Percentiles rank a stretch among this genome's conserved stretches.
Conservation (phyloP, 2,797 vertebrate species). For the Aldrovandia affinis region DNA sequence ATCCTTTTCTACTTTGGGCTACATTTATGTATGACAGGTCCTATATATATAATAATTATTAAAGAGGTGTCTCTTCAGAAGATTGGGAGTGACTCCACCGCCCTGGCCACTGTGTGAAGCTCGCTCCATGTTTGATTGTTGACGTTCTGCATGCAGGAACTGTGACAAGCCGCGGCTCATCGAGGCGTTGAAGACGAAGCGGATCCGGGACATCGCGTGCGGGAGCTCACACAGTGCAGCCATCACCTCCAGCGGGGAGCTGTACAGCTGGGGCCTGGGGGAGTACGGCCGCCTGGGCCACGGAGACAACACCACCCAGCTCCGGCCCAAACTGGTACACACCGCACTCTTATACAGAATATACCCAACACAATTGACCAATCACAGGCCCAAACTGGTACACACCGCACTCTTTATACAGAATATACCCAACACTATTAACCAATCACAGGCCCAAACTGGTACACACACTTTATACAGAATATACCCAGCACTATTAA, state of each 20-base stretch:
- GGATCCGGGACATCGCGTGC: slow-evolving; percentile 95
- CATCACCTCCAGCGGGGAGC: slow-evolving; percentile 95
- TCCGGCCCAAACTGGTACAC: slow-evolving; percentile 94
- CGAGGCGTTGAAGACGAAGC: slow-evolving; percentile 94
- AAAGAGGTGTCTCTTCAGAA: too few species aligned
- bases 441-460: slow-evolving; percentile 97
- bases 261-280: slow-evolving; percentile 98
- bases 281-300: slow-evolving; percentile 96
- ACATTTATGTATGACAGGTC: too few species aligned
- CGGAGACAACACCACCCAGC: slow-evolving; percentile 95
- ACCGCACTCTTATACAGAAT: background rate
- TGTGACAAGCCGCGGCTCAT: slow-evolving; percentile 97
- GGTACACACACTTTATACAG: slow-evolving; percentile 80
- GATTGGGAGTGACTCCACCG: background rate
- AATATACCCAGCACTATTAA: too few species aligned
- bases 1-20: too few species aligned
- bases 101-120: background rate
- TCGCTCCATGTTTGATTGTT: background rate
- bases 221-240: slow-evolving; percentile 97
- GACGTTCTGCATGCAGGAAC: slow-evolving; percentile 76
- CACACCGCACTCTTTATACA: slow-evolving; percentile 58
- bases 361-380: too few species aligned
- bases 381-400: slow-evolving; percentile 92
- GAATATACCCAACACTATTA: too few species aligned
- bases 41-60: too few species aligned